phyloP scores from a whole-genome alignment of 2,888 invertebrate genomes.

The Onchidella celtica region DNA sequence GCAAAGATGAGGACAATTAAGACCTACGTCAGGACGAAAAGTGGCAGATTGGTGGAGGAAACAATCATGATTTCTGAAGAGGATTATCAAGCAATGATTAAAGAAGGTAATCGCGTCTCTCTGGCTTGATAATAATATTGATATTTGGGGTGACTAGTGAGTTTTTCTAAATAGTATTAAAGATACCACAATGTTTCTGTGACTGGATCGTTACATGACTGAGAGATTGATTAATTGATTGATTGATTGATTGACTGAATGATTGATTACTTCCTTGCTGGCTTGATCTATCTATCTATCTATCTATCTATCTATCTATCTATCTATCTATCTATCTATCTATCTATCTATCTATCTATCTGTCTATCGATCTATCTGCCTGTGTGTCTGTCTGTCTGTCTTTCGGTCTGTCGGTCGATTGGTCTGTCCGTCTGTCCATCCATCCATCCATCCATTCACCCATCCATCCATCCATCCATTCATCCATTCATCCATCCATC shows the following conservation, averaged over 20 bases:
- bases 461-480: no score
- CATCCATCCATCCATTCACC: no score
- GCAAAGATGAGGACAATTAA: slow-evolving; percentile 78
- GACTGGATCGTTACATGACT: no score
- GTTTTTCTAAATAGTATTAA: no score
- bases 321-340: background rate
- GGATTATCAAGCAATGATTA: slow-evolving; percentile 76
- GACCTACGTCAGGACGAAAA: slow-evolving; percentile 78
- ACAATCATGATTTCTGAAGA: slow-evolving; percentile 78
- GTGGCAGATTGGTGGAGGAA: slow-evolving; percentile 77
- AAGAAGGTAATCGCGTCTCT: slow-evolving; percentile 61
- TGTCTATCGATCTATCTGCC: background rate
- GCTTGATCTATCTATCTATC: background rate
- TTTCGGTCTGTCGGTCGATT: slow-evolving; percentile 3
- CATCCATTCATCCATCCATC: no score
- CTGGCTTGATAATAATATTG: no score
- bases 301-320: background rate
- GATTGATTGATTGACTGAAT: no score
- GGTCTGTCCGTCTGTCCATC: no score
- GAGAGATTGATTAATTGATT: no score
- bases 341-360: background rate
- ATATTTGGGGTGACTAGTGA: no score
- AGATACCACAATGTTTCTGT: no score
- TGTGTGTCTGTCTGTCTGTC: slow-evolving; percentile 17
- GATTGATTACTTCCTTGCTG: no score